Evolutionary conservation across 2,888 invertebrate species (phyloP), one percentile per base, ranked within the genome.

Genomic region (Papilio protenor): DNA sequence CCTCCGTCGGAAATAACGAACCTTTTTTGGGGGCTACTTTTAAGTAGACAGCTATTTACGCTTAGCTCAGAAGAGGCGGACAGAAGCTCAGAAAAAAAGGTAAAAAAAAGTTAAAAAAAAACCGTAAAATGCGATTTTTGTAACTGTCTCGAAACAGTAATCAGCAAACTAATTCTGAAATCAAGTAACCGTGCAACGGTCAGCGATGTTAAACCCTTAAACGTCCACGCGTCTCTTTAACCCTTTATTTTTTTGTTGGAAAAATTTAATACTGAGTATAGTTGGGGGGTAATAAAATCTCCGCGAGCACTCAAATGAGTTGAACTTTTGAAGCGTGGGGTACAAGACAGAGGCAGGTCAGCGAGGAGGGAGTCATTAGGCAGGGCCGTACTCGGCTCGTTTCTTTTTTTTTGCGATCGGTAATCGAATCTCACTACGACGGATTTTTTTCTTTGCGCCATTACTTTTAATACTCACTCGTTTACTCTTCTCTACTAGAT

Each of bases 231-330:
- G 88, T 91, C 88, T 87, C 87, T 89, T 89, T 89, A 92, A 90
- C 89, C 92, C 90, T 90, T 91, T 91, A 90, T 90, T 90, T 87
- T 82, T 73, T 73, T 57, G 18, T 73, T 57, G 12, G 23, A 82
- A 87, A 89, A 86, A 88, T 87, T 89, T 94, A 93, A 93, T 93
- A 92, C 92, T 91, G 87, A 89, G 89, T 87, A 92, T 93, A 93
- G 94, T 93, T 93, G 91, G 89, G 91, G 91, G 91, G 91, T 94
- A 94, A 94, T 94, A 92, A 94, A 94, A 94, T 94, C 94, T 94
- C 94, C 86, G 92, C 91, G 87, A 89, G 92, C 92, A 92, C 94
- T 94, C 94, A 92, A 94, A 94, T 92, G 94, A 93, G 93, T 93
- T 92, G 92, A 94, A 94, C 94, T 94, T 94, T 94, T 93, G 92